Evolutionary conservation across 2,888 invertebrate genomes (phyloP).

Genomic region (Polydrusus cervinus): DNA sequence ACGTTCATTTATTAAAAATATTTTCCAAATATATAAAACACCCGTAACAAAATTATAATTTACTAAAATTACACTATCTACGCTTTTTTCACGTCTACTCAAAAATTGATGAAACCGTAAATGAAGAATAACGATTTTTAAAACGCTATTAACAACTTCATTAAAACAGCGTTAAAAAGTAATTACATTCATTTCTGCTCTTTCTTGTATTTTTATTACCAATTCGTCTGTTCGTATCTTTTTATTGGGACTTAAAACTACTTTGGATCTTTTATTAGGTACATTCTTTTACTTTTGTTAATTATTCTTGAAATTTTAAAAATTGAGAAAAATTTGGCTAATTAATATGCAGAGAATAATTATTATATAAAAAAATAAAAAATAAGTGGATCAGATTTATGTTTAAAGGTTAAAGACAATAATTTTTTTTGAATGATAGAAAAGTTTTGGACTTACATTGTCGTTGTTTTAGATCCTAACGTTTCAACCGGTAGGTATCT

Average conservation of each 20-base stretch:
- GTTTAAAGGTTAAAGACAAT: too few relatives aligned
- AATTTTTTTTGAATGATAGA: too few relatives aligned
- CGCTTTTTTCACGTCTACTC: neutral
- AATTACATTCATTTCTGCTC: slow-evolving; percentile 28
- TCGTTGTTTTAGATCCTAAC: too few relatives aligned
- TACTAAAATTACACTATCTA: neutral
- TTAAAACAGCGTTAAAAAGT: slow-evolving; percentile 25
- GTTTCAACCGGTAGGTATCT: too few relatives aligned
- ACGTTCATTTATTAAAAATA: too few relatives aligned
- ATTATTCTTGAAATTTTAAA: neutral
- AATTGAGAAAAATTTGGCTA: neutral
- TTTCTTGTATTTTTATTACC: slow-evolving; percentile 26
- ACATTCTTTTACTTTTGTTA: neutral
- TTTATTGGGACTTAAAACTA: slow-evolving; percentile 16
- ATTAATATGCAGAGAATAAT: neutral
- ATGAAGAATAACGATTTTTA: slow-evolving; percentile 28
- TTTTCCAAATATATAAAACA: too few relatives aligned
- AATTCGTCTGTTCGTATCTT: slow-evolving; percentile 16
- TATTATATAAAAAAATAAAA: neutral
- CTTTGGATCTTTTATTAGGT: neutral
- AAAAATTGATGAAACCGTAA: slow-evolving; percentile 25
- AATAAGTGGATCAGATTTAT: too few relatives aligned
- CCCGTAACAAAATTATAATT: slow-evolving; percentile 1
- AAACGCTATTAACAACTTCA: slow-evolving; percentile 17
- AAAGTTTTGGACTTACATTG: too few relatives aligned